Conservation (phyloP, 2,888 invertebrate genomes). For the Charanyca ferruginea region DNA sequence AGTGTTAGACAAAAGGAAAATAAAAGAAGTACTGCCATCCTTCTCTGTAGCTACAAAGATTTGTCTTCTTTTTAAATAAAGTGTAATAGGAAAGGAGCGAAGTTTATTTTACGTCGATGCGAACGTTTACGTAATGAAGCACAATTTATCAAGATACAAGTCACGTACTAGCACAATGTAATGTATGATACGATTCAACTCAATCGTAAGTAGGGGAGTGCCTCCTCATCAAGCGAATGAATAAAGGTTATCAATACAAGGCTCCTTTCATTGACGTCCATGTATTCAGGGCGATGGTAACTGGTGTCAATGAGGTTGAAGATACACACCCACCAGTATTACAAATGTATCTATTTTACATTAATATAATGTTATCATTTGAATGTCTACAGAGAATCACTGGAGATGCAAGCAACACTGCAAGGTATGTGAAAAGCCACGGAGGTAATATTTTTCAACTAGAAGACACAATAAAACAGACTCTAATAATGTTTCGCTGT, state of each 20-base stretch:
- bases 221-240: slow-evolving; percentile 11
- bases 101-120: slow-evolving; percentile 7
- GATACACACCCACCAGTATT: not conserved
- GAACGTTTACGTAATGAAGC: slow-evolving; percentile 28
- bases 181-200: slow-evolving; percentile 34
- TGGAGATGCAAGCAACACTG: not conserved
- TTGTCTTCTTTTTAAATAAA: slow-evolving; percentile 5
- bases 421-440: not conserved
- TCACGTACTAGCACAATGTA: slow-evolving; percentile 24
- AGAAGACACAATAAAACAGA: not conserved
- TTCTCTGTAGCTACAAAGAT: not conserved
- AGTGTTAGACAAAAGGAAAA: not conserved
- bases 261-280: not conserved
- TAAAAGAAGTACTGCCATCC: not conserved
- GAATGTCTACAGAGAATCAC: not conserved
- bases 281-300: not conserved
- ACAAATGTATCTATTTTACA: not conserved
- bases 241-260: slow-evolving; percentile 18
- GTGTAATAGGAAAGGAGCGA: slow-evolving; percentile 10
- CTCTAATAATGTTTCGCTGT: not conserved
- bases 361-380: not conserved
- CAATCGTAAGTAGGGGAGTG: slow-evolving; percentile 7
- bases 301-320: slow-evolving; percentile 4
- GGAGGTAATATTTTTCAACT: not conserved
- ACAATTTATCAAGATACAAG: slow-evolving; percentile 25